phyloP scores from a whole-genome alignment of 2,113 vertebrate genomes.

The Bostrychus sinensis region DNA sequence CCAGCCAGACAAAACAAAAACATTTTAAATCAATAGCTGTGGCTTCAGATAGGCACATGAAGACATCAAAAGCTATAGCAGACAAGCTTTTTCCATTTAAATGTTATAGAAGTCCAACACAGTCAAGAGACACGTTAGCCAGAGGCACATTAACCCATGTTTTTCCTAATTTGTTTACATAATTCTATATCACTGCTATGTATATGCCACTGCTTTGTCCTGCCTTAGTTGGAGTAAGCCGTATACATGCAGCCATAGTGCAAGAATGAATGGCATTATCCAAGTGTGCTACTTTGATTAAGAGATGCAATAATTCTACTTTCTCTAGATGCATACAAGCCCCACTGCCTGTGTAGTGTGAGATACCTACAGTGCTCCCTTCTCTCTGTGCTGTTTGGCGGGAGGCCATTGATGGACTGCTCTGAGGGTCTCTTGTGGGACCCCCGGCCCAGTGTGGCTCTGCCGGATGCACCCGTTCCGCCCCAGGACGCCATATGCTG shows the following conservation, averaged over 20 bases:
- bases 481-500: conserved; percentile 79
- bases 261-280: too few relatives aligned
- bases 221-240: too few relatives aligned
- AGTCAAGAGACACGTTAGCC: not conserved
- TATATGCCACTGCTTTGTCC: too few relatives aligned
- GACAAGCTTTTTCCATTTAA: too few relatives aligned
- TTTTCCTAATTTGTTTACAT: too few relatives aligned
- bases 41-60: not conserved
- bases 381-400: conserved; percentile 68
- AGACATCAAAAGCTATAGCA: not conserved
- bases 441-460: conserved; percentile 69
- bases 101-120: not conserved
- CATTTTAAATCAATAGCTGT: not conserved
- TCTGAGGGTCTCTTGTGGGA: conserved; percentile 72
- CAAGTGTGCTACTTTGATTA: too few relatives aligned
- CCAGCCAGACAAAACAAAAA: too few relatives aligned
- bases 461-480: conserved; percentile 64
- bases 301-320: too few relatives aligned
- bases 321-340: too few relatives aligned
- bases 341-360: not conserved
- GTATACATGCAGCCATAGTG: too few relatives aligned
- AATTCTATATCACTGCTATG: too few relatives aligned
- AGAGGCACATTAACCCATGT: not conserved
- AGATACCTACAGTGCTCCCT: conserved; percentile 76
- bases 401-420: conserved; percentile 60